phyloP scores from a whole-genome alignment of 1,140 invertebrate species.

The Pogonomyrmex californicus region DNA sequence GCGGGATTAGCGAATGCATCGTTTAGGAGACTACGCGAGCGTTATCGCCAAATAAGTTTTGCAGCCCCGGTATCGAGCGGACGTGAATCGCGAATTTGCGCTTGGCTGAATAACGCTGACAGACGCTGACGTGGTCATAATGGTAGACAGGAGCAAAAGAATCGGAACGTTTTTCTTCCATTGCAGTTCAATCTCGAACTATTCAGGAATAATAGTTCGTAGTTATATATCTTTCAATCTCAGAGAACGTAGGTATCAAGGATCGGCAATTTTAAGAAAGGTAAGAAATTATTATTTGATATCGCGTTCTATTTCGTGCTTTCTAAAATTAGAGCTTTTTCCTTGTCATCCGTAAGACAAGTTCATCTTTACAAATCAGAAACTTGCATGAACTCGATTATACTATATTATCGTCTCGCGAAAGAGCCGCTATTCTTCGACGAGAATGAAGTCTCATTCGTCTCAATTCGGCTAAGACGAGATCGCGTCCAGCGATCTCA shows the following conservation, averaged over 20 bases:
- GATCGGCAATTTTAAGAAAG: neutral
- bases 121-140: conserved; percentile 9
- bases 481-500: neutral
- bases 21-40: conserved; percentile 52
- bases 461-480: neutral
- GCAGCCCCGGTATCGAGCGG: conserved; percentile 16
- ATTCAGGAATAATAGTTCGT: conserved; percentile 17
- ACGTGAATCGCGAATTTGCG: conserved; percentile 56
- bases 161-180: conserved; percentile 10
- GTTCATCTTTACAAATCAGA: neutral
- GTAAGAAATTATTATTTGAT: neutral
- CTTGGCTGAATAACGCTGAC: conserved; percentile 42
- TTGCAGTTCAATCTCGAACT: conserved; percentile 38
- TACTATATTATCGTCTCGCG: neutral
- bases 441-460: neutral
- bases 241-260: neutral
- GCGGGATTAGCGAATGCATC: conserved; percentile 65
- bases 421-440: neutral
- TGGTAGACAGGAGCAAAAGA: conserved; percentile 10
- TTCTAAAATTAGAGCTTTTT: neutral
- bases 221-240: neutral
- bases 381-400: neutral
- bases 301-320: neutral
- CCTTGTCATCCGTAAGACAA: neutral
- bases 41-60: conserved; percentile 69